Conservation (phyloP, 2,888 invertebrate species). For the Chrysodeixis includens region DNA sequence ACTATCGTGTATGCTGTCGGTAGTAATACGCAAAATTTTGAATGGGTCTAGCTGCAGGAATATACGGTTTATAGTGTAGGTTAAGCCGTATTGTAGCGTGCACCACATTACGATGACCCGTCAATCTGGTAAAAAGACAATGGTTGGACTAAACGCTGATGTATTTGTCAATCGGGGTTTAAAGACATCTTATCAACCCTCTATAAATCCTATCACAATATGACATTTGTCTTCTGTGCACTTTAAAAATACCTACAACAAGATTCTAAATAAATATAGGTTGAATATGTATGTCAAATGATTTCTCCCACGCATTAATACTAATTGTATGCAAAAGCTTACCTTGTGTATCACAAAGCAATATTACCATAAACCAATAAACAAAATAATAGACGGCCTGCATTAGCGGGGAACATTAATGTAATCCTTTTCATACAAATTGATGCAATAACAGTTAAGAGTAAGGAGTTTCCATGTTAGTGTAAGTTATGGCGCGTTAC, state of each 20-base stretch:
- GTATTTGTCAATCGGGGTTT: too few relatives aligned
- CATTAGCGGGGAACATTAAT: neutral
- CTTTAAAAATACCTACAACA: neutral
- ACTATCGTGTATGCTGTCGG: neutral
- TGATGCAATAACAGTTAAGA: neutral
- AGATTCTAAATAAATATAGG: neutral
- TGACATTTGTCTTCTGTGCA: too few relatives aligned
- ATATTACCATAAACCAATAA: neutral
- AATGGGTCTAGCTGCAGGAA: neutral
- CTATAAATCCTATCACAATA: too few relatives aligned
- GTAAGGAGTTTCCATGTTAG: conserved; percentile 2
- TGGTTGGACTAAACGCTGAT: too few relatives aligned
- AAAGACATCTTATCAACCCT: too few relatives aligned
- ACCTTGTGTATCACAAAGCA: conserved; percentile 6
- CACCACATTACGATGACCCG: too few relatives aligned
- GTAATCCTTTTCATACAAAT: conserved; percentile 9
- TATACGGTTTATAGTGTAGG: too few relatives aligned
- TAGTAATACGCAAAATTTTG: neutral
- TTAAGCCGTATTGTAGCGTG: too few relatives aligned
- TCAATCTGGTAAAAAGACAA: too few relatives aligned
- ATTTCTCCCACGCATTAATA: neutral
- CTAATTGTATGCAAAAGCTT: neutral
- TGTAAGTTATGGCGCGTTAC: neutral
- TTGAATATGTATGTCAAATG: neutral
- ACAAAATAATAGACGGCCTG: neutral